These are phyloP conservation scores for Cheilosia urbana DNA, from an alignment of 2,888 invertebrate species.

Conservation along the genomic window DNA sequence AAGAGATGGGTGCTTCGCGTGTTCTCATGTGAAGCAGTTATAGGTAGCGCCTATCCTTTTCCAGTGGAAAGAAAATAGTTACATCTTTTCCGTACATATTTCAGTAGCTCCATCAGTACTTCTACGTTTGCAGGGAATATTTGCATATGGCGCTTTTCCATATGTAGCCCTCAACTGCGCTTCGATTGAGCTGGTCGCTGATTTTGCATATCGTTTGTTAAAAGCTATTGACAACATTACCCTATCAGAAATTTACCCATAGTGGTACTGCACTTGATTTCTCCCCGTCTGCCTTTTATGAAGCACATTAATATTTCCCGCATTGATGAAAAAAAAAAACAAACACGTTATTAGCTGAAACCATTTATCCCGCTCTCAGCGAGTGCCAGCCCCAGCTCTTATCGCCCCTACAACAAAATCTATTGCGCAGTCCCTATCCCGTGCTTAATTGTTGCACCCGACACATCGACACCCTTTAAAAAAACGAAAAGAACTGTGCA, in stretches of 20 bases:
- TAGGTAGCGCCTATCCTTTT: no score
- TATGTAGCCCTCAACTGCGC: constrained; percentile 27
- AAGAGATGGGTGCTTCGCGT: no score
- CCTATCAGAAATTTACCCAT: background rate
- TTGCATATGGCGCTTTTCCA: background rate
- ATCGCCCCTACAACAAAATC: constrained; percentile 14
- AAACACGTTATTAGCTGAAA: constrained; percentile 3
- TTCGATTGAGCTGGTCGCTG: constrained; percentile 8
- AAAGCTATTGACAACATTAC: constrained; percentile 4
- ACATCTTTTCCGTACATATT: no score
- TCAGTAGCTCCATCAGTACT: no score
- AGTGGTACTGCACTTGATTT: background rate
- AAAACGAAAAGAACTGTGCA: background rate
- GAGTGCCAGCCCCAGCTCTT: constrained; percentile 6
- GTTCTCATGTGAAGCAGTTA: no score
- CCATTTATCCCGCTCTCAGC: constrained; percentile 11
- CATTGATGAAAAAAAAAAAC: background rate
- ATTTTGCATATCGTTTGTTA: background rate
- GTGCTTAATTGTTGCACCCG: background rate
- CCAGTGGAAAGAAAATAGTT: no score
- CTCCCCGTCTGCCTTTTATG: background rate
- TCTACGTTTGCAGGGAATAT: no score
- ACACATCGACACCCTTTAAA: no score
- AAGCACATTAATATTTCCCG: no score
- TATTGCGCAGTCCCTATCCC: background rate